Conservation (phyloP, 2,888 invertebrate genomes). For the Leptinotarsa juncta region DNA sequence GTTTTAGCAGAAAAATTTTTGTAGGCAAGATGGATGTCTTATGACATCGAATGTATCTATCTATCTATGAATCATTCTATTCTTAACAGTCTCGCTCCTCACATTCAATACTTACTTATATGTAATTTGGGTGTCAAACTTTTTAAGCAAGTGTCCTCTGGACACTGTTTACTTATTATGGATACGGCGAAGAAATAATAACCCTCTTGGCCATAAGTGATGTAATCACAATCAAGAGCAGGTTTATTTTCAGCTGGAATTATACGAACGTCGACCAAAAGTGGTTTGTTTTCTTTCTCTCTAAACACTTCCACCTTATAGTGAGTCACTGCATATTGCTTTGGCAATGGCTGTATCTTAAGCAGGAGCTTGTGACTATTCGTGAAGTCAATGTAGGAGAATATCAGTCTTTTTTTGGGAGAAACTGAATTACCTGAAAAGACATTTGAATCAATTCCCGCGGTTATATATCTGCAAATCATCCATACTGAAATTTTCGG, state of each 20-base stretch:
- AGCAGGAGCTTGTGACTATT: slow-evolving; percentile 46
- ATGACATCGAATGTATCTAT: too few species aligned
- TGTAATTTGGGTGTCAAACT: slow-evolving; percentile 48
- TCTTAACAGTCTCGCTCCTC: too few species aligned
- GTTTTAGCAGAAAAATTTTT: too few species aligned
- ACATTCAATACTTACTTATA: slow-evolving; percentile 46
- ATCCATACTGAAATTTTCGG: slow-evolving; percentile 41
- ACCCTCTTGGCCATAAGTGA: slow-evolving; percentile 53
- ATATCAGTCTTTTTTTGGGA: slow-evolving; percentile 42
- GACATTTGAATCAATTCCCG: background rate
- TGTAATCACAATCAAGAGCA: slow-evolving; percentile 42
- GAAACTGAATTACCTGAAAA: slow-evolving; percentile 39
- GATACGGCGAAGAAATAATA: slow-evolving; percentile 51
- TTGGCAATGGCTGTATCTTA: slow-evolving; percentile 47
- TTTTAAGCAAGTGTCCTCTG: slow-evolving; percentile 49
- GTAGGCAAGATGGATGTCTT: too few species aligned
- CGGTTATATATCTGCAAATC: background rate
- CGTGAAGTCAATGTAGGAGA: slow-evolving; percentile 50
- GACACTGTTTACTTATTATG: slow-evolving; percentile 45
- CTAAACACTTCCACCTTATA: slow-evolving; percentile 52
- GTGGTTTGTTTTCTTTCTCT: slow-evolving; percentile 42
- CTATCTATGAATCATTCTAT: too few species aligned
- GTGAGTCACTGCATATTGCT: slow-evolving; percentile 43
- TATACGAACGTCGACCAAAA: slow-evolving; percentile 48
- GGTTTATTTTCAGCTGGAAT: slow-evolving; percentile 29